These are phyloP conservation scores for Tineola bisselliella DNA, from an alignment of 2,888 invertebrate species.

Conservation along the genomic window DNA sequence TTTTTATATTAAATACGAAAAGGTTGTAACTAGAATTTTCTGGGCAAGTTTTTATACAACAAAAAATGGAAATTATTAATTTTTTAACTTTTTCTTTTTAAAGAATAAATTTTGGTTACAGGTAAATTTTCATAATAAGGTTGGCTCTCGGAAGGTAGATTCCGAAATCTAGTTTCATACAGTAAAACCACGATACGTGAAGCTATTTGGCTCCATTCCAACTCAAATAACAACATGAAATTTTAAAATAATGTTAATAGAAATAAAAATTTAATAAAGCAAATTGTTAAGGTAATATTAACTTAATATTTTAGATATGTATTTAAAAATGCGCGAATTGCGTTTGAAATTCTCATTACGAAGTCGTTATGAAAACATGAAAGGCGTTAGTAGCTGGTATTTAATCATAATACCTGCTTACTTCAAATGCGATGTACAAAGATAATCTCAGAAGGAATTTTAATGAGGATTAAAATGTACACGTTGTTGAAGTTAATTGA, in stretches of 20 bases:
- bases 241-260: neutral
- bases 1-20: too few relatives aligned
- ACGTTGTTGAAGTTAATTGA: neutral
- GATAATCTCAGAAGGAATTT: conserved; percentile 10
- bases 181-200: neutral
- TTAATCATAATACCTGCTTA: neutral
- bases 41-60: too few relatives aligned
- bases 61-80: too few relatives aligned
- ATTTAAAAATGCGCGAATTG: neutral
- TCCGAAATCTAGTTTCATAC: neutral
- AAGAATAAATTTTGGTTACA: too few relatives aligned
- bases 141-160: neutral
- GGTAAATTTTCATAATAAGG: too few relatives aligned
- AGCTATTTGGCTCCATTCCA: neutral
- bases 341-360: conserved; percentile 4
- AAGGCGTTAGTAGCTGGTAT: neutral
- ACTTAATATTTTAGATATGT: too few relatives aligned
- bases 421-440: neutral
- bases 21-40: too few relatives aligned
- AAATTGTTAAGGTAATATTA: too few relatives aligned
- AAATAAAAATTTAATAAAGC: too few relatives aligned
- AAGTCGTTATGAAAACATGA: conserved; percentile 8
- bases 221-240: neutral
- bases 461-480: conserved; percentile 10
- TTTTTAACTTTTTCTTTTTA: too few relatives aligned